Conservation (phyloP, 2,113 vertebrate species). For the Nothobranchius kuhntae region DNA sequence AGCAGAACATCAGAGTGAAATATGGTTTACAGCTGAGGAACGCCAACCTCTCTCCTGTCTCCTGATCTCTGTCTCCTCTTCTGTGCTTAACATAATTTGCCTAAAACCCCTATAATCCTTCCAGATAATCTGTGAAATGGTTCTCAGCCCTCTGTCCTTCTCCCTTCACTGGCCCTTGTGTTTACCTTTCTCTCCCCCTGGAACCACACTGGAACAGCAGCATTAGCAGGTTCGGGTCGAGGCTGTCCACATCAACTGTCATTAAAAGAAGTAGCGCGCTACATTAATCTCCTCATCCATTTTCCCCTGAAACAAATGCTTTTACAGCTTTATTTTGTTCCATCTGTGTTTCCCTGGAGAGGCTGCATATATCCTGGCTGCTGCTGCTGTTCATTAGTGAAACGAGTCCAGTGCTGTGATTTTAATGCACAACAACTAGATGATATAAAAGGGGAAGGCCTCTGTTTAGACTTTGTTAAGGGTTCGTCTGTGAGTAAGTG, state of each 20-base stretch:
- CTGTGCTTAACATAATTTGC: conserved; percentile 82
- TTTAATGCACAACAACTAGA: conserved; percentile 33
- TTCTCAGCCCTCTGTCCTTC: conserved; percentile 74
- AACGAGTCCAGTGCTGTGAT: conserved; percentile 27
- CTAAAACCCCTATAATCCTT: conserved; percentile 82
- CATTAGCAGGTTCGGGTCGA: conserved; percentile 66
- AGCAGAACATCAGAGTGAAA: conserved; percentile 65
- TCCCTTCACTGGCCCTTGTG: conserved; percentile 67
- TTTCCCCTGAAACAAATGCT: conserved; percentile 72
- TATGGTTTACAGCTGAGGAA: conserved; percentile 80
- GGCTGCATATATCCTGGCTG: conserved; percentile 17
- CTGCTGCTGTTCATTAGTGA: conserved; percentile 17
- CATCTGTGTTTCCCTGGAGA: conserved; percentile 62
- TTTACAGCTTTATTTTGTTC: conserved; percentile 49
- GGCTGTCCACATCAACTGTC: conserved; percentile 65
- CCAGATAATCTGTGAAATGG: conserved; percentile 83
- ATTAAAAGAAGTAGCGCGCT: conserved; percentile 73
- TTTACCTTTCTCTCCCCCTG: conserved; percentile 70
- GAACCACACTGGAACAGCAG: conserved; percentile 48
- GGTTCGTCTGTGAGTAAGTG: conserved; percentile 47
- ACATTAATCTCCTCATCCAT: conserved; percentile 72
- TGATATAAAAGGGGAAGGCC: conserved; percentile 21
- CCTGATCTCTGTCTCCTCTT: conserved; percentile 78
- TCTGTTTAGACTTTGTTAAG: conserved; percentile 31
- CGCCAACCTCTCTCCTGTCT: conserved; percentile 75